These are phyloP conservation scores for Archaeoteleia sp. DNA, from an alignment of 2,888 invertebrate species.

Conservation along the genomic window DNA sequence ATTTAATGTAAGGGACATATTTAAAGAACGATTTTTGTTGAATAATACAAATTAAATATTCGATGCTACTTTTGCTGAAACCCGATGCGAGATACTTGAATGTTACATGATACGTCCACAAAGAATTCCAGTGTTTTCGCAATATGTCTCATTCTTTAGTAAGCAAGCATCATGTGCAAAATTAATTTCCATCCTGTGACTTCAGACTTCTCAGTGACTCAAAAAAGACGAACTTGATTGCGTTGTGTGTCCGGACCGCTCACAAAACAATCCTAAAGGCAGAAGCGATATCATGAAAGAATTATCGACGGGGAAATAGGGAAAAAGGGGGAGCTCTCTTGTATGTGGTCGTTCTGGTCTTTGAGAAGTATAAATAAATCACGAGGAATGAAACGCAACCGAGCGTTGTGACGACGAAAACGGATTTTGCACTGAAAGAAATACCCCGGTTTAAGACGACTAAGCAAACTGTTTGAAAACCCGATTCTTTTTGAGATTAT, in stretches of 20 bases:
- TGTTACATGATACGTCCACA: too few relatives aligned
- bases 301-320: slow-evolving; percentile 44
- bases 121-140: too few relatives aligned
- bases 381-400: slow-evolving; percentile 45
- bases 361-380: slow-evolving; percentile 52
- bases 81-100: too few relatives aligned
- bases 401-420: slow-evolving; percentile 35
- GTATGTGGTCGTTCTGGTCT: slow-evolving; percentile 47
- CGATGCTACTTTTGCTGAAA: too few relatives aligned
- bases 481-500: slow-evolving; percentile 29
- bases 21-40: too few relatives aligned
- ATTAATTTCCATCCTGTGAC: slow-evolving; percentile 18
- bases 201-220: slow-evolving; percentile 8
- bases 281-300: slow-evolving; percentile 50
- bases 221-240: slow-evolving; percentile 34
- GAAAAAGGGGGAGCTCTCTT: slow-evolving; percentile 25
- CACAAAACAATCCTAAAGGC: slow-evolving; percentile 43
- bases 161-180: slow-evolving; percentile 34
- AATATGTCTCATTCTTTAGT: too few relatives aligned
- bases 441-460: slow-evolving; percentile 28
- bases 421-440: slow-evolving; percentile 36
- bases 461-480: slow-evolving; percentile 25
- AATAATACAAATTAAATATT: too few relatives aligned
- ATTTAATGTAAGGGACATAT: too few relatives aligned
- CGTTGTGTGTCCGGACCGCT: slow-evolving; percentile 30